Evolutionary conservation across 2,113 vertebrate species (phyloP).

Genomic region (Scomber scombrus): DNA sequence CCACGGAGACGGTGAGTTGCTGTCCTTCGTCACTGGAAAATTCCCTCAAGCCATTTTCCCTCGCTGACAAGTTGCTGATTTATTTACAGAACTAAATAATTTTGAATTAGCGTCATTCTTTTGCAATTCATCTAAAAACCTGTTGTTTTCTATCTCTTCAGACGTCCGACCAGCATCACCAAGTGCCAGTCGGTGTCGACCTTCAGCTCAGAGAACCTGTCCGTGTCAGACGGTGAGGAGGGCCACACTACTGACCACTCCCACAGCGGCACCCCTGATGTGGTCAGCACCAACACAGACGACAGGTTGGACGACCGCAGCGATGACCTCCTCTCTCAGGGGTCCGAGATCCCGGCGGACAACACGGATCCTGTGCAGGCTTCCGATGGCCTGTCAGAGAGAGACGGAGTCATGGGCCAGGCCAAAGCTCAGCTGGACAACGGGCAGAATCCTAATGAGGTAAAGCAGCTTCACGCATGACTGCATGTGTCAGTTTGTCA

Average conservation of each 20-base stretch:
- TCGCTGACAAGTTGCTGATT: slow-evolving; percentile 37
- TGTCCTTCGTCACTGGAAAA: slow-evolving; percentile 60
- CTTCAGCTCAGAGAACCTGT: slow-evolving; percentile 95
- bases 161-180: slow-evolving; percentile 89
- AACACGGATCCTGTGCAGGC: slow-evolving; percentile 85
- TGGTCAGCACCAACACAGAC: slow-evolving; percentile 93
- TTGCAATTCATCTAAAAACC: background rate
- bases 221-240: slow-evolving; percentile 92
- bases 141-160: slow-evolving; percentile 41
- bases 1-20: slow-evolving; percentile 89
- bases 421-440: slow-evolving; percentile 84
- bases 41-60: slow-evolving; percentile 43
- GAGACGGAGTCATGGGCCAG: slow-evolving; percentile 83
- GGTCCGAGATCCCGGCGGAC: slow-evolving; percentile 91
- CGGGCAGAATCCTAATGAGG: slow-evolving; percentile 86
- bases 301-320: slow-evolving; percentile 91
- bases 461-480: slow-evolving; percentile 56
- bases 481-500: slow-evolving; percentile 32
- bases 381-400: slow-evolving; percentile 87
- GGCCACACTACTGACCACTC: slow-evolving; percentile 94
- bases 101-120: background rate
- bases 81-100: slow-evolving; percentile 4
- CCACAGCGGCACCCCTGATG: slow-evolving; percentile 92
- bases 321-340: slow-evolving; percentile 91
- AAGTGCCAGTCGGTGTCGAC: slow-evolving; percentile 94